These are phyloP conservation scores for Apodemus speciosus DNA, from an alignment of 2,113 vertebrate species.

Conservation along the genomic window DNA sequence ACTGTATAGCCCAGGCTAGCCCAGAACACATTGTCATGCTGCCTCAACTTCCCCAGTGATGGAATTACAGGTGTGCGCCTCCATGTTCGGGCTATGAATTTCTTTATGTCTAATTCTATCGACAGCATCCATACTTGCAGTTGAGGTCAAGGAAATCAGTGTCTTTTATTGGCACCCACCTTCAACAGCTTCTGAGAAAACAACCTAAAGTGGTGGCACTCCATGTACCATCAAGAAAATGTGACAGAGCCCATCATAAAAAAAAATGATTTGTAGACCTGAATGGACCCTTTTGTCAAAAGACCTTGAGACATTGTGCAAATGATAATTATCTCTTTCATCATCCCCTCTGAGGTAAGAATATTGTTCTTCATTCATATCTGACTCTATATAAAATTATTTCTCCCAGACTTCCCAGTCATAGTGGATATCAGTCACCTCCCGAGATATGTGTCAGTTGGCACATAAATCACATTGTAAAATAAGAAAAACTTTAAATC, in stretches of 20 bases:
- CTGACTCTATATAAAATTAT: slow-evolving; percentile 55
- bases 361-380: slow-evolving; percentile 59
- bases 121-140: background rate
- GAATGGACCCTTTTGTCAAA: slow-evolving; percentile 50
- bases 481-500: slow-evolving; percentile 46
- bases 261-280: background rate
- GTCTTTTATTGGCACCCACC: background rate
- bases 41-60: background rate
- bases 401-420: slow-evolving; percentile 50
- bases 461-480: slow-evolving; percentile 50
- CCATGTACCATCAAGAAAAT: slow-evolving; percentile 4
- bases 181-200: slow-evolving; percentile 26
- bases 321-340: slow-evolving; percentile 72
- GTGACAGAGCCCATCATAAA: slow-evolving; percentile 33
- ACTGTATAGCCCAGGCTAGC: background rate
- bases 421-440: slow-evolving; percentile 37
- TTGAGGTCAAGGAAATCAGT: background rate
- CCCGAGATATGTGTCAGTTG: slow-evolving; percentile 42
- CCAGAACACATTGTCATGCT: background rate
- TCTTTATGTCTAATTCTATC: slow-evolving; percentile 24
- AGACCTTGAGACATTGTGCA: slow-evolving; percentile 69
- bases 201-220: slow-evolving; percentile 29
- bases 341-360: slow-evolving; percentile 75
- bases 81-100: background rate
- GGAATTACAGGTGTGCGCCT: background rate